Base-by-base conservation (phyloP, 2,888 invertebrate species). In the Hoplodrina blanda region DNA sequence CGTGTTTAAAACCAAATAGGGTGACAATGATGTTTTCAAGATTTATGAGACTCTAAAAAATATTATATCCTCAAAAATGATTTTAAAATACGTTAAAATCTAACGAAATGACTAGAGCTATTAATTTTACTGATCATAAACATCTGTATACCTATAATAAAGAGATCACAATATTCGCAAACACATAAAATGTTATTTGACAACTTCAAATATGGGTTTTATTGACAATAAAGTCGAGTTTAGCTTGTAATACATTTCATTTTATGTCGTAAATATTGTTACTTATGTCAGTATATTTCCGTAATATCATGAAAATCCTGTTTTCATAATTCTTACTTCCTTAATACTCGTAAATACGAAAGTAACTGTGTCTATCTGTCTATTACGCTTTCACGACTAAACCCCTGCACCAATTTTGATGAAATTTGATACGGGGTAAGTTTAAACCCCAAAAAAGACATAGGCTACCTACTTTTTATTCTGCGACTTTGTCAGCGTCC, bases 131-230 rank as follows among this genome's bases (percentile, higher is more conserved):
- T 49, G 15, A 33, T 50, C 33, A 52, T 50, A 41, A 64, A 62
- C 25, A 63, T 54, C 49, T 44, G 5, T 50, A 19, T 15, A 44
- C 3, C 54, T 41, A 55, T 66, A 55, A 69, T 61, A 70, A 44
- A 69, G 57, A 60, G 1, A 77, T 68, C 59, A 41, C 66, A 76
- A 66, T 52, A 72, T 69, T 72, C 17, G 71, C 71, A 55, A 20
- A n/a, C 20, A 50, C 41, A 61, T 76, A 30, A 25, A 79, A 69
- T 50, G 76, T 71, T 55, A 76, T 57, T 20, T 72, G 56, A 72
- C 60, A 81, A 57, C 10, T 69, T 65, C 37, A 75, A 56, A 66
- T 30, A n/a, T 50, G 37, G 37, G 30, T 59, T 79, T 81, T 81
- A 81, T 63, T 62, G 53, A 11, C 50, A n/a, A 66, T 78, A 68